Base-by-base conservation (phyloP, 2,888 invertebrate genomes). In the Orthosia cruda region DNA sequence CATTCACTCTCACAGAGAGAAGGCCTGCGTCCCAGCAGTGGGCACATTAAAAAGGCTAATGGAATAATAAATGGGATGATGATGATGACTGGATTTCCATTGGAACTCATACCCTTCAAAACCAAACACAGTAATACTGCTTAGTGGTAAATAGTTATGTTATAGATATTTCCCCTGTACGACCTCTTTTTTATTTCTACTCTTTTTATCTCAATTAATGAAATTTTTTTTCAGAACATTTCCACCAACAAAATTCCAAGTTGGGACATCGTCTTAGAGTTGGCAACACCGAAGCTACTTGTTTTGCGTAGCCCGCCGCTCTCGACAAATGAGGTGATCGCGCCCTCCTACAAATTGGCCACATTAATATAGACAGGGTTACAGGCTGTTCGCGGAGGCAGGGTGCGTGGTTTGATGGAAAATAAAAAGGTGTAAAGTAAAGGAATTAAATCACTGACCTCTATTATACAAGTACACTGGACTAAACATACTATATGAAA, bases 291-390 rank as follows among this genome's bases (percentile, higher is more conserved):
- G 57, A 75, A 81, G 87, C 85, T 79, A 81, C 88, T 86, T 86
- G 80, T 83, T 86, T 85, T 81, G 87, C 81, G 78, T 81, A 76
- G 84, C 81, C 73, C 84, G 86, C 84, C 80, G 80, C 79, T 83
- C 86, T 82, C 87, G 90, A 94, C 94, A 94, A 95, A 95, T 94
- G 94, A 93, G 93, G 89, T 89, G 95, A 95, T 95, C 94, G 94
- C 94, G 94, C 94, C 92, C 94, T 94, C 93, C 91, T 94, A 96
- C 96, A 95, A 96, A 96, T 95, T 95, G 96, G 94, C 94, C 91
- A 87, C 95, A 96, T 96, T 96, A 94, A 95, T 95, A 96, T 89
- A 93, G 92, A 89, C 93, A 89, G 89, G 88, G 83, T 83, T 87
- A 71, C 18, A 80, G 69, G 3, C 18, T 62, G 78, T 80, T 71